Evolutionary conservation across 2,797 vertebrate genomes (phyloP).

Genomic region (Buceros bicornis): DNA sequence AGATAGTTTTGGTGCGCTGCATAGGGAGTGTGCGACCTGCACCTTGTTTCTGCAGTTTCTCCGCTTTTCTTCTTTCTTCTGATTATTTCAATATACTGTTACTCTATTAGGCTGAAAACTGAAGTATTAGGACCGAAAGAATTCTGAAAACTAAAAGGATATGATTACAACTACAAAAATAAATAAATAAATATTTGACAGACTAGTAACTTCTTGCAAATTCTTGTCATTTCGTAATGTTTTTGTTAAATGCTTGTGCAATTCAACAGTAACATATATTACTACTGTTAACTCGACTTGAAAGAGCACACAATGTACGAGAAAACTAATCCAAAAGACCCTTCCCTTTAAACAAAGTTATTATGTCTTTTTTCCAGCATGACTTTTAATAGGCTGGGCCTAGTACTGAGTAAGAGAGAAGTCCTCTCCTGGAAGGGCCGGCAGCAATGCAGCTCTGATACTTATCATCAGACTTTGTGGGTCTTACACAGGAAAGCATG

Average conservation of each 20-base stretch:
- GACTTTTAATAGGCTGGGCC: not conserved
- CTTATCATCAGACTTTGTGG: not conserved
- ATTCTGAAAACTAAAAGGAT: not conserved
- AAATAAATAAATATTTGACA: not conserved
- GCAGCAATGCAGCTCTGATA: not conserved
- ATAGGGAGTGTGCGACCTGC: not conserved
- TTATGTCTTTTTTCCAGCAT: not conserved
- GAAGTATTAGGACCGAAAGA: not conserved
- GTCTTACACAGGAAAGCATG: not conserved
- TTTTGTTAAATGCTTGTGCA: not conserved
- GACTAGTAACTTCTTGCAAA: not conserved
- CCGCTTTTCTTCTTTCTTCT: too few relatives aligned
- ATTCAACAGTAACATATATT: not conserved
- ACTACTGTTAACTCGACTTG: not conserved
- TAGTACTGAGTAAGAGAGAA: not conserved
- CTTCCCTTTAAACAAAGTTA: not conserved
- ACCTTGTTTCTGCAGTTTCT: not conserved
- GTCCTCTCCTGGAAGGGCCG: not conserved
- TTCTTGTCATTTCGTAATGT: not conserved
- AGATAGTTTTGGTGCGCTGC: not conserved
- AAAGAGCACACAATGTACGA: not conserved
- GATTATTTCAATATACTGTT: not conserved
- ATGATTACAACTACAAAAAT: not conserved
- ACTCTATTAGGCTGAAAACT: not conserved
- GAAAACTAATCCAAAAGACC: not conserved